Evolutionary conservation across 2,888 invertebrate species (phyloP).

Genomic region (Thereva nobilitata): DNA sequence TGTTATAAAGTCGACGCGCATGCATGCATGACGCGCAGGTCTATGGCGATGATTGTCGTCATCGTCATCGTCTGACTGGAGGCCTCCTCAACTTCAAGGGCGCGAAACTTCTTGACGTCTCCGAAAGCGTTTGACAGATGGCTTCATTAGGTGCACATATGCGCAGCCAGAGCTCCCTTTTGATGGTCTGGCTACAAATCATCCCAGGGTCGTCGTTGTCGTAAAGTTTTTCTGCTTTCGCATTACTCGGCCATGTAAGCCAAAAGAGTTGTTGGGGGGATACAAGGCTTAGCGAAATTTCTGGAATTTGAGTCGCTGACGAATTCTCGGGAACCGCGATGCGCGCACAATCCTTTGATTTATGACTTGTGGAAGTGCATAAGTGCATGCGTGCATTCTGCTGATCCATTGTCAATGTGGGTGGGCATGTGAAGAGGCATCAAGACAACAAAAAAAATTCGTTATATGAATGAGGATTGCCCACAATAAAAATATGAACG

Average conservation of each 20-base stretch:
- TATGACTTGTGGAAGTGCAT: conserved; percentile 40
- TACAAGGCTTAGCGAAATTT: conserved; percentile 16
- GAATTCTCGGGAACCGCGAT: conserved; percentile 32
- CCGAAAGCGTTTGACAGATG: conserved; percentile 36
- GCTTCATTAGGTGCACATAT: conserved; percentile 38
- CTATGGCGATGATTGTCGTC: too few relatives aligned
- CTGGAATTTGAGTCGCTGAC: conserved; percentile 35
- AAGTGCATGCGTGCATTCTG: conserved; percentile 37
- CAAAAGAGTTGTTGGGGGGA: background rate
- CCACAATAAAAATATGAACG: conserved; percentile 11
- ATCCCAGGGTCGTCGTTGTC: background rate
- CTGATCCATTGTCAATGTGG: conserved; percentile 31
- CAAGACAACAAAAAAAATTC: conserved; percentile 3
- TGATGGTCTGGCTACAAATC: conserved; percentile 4
- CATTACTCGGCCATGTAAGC: conserved; percentile 10
- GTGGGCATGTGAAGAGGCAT: conserved; percentile 18
- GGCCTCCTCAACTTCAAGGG: conserved; percentile 6
- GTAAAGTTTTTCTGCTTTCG: background rate
- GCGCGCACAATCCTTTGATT: conserved; percentile 35
- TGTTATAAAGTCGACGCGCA: too few relatives aligned
- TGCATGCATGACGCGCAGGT: too few relatives aligned
- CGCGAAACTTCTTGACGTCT: conserved; percentile 26
- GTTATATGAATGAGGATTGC: conserved; percentile 10
- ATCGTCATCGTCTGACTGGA: too few relatives aligned
- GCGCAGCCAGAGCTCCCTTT: conserved; percentile 3